Evolutionary conservation across 2,797 vertebrate species (phyloP), one percentile per base, ranked within the genome.

Genomic region (Rhinichthys osculus): DNA sequence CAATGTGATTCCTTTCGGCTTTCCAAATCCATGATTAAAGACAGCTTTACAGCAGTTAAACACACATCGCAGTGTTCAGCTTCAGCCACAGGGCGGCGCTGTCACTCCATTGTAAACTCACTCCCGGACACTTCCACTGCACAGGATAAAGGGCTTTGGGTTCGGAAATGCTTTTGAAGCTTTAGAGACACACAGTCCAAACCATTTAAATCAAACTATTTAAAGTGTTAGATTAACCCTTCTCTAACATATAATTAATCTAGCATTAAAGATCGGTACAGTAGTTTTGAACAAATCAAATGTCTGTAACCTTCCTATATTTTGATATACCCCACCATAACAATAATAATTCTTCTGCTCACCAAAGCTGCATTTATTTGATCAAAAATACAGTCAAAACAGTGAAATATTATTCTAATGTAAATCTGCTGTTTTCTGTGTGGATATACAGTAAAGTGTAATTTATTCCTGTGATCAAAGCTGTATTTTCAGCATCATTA

Each of bases 21-120:
- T 30, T 33, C n/a, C 8, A 73, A 50, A 44, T 72, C 23, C 11
- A 7, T 72, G 40, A 72, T n/a, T 16, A 47, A 47, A 33, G 9
- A 1, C 16, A 73, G 16, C 27, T 71, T 70, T 42, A n/a, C 17
- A 30, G 5, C 13, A 30, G n/a, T 16, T 54, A 30, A 50, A n/a
- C 17, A 42, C 27, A 1, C 5, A 50, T 8, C 87, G 90, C 50
- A 88, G 66, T 87, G 0, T 35, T 4, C 0, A 0, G 0, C 30
- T 21, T 38, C 1, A 2, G 40, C 93, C 95, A 93, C 79, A 86
- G 94, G 95, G 92, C 87, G 90, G 91, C 11, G 88, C 0, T 9
- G 67, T 7, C 27, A 72, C 9, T 83, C 82, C 64, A 90, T 19
- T 35, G 40, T n/a, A 76, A 27, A 23, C 3, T 3, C 38, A n/a